Percentiles rank a stretch among this genome's conserved stretches.
These are phyloP conservation scores for Actinemys pallida DNA, from an alignment of 2,113 vertebrate species.

Conservation along the genomic window DNA sequence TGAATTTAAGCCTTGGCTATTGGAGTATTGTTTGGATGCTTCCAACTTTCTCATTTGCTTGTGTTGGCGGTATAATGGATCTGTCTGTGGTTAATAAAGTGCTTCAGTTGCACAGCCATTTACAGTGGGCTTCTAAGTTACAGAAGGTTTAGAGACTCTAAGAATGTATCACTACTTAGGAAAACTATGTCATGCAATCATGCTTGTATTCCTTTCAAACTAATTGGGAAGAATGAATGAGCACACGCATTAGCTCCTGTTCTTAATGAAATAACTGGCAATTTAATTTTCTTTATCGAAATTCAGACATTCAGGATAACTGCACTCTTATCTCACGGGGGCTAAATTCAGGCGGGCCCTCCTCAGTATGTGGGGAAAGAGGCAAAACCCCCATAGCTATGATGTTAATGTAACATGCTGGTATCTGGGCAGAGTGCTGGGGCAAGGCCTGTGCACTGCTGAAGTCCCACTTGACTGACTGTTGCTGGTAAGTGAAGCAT, in stretches of 20 bases:
- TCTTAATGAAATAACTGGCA: not conserved
- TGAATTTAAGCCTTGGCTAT: no score
- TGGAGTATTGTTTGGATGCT: not conserved
- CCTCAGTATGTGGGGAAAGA: not conserved
- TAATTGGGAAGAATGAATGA: not conserved
- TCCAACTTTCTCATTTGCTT: rapidly evolving
- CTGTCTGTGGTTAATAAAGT: constrained; percentile 15
- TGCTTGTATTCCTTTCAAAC: not conserved
- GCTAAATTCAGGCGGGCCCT: not conserved
- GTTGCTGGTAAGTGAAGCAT: rapidly evolving
- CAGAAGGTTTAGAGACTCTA: constrained; percentile 22
- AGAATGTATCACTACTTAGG: not conserved
- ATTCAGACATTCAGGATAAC: not conserved
- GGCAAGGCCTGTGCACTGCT: not conserved
- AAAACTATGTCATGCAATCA: not conserved
- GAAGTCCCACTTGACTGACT: not conserved
- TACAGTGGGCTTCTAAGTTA: not conserved
- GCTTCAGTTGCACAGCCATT: constrained; percentile 5
- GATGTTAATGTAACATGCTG: not conserved
- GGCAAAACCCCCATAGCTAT: not conserved
- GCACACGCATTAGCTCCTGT: rapidly evolving
- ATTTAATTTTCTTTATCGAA: not conserved
- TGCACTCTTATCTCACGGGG: not conserved
- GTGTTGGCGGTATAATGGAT: not conserved
- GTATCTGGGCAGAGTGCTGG: not conserved